Evolutionary conservation across 1,140 invertebrate species (phyloP).

Genomic region (Galendromus occidentalis): DNA sequence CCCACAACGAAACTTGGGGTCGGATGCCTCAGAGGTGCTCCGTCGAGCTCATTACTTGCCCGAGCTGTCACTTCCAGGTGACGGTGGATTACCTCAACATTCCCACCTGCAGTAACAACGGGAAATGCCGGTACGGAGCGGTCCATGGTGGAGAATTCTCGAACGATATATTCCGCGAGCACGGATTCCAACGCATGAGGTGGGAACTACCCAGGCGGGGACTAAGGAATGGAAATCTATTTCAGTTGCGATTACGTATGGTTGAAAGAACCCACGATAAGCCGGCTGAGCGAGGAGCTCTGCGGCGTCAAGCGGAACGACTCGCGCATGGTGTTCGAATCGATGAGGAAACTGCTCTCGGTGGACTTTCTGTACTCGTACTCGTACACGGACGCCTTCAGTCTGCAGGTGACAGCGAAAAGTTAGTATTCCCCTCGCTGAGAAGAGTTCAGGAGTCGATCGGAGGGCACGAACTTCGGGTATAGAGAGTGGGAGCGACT

Average conservation of each 20-base stretch:
- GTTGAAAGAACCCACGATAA: constrained; percentile 45
- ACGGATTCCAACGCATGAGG: too few species aligned
- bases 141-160: too few species aligned
- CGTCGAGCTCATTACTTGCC: constrained; percentile 45
- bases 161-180: too few species aligned
- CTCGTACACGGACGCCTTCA: constrained; percentile 41
- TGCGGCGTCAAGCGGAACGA: constrained; percentile 15
- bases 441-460: too few species aligned
- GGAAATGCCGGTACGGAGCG: constrained; percentile 15
- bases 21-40: constrained; percentile 29
- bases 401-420: constrained; percentile 41
- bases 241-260: constrained; percentile 43
- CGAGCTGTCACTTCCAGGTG: constrained; percentile 43
- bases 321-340: constrained; percentile 34
- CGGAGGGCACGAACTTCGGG: too few species aligned
- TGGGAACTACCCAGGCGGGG: background rate
- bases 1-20: background rate
- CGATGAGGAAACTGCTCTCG: constrained; percentile 39
- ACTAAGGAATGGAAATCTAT: background rate
- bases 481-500: too few species aligned
- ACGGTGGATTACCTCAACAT: constrained; percentile 34
- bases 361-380: constrained; percentile 41
- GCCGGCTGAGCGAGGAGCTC: constrained; percentile 30
- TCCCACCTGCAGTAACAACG: constrained; percentile 18
- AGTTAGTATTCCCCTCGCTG: constrained; percentile 31